These are phyloP conservation scores for Lysiphlebus fabarum DNA, from an alignment of 1,140 invertebrate genomes.

Conservation along the genomic window DNA sequence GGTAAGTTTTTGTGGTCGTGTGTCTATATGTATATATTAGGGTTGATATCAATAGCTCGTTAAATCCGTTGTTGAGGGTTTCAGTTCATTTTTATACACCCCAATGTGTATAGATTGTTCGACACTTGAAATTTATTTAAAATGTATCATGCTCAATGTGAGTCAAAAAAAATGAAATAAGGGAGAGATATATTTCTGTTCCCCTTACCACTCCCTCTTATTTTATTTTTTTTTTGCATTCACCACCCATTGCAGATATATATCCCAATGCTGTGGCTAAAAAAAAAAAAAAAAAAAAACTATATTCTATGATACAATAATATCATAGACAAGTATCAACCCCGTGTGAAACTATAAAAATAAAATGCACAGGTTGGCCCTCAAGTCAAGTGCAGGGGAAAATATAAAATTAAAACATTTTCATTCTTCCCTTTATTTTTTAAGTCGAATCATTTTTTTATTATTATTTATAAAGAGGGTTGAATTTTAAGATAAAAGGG, in stretches of 20 bases:
- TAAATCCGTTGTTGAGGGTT: constrained; percentile 37
- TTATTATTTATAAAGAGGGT: not conserved
- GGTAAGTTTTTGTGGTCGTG: constrained; percentile 13
- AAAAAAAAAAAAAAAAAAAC: constrained; percentile 11
- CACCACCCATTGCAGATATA: not conserved
- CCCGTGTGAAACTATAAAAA: constrained; percentile 44
- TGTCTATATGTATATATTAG: constrained; percentile 28
- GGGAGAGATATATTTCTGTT: constrained; percentile 15
- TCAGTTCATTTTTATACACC: not conserved
- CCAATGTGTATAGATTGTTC: constrained; percentile 2
- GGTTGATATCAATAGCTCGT: constrained; percentile 50
- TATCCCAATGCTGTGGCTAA: constrained; percentile 4
- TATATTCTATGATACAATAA: not conserved
- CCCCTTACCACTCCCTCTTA: constrained; percentile 7
- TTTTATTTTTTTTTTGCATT: not conserved
- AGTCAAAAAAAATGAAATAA: not conserved
- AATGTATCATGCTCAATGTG: constrained; percentile 28
- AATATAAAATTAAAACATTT: constrained; percentile 31
- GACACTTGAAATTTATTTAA: constrained; percentile 50
- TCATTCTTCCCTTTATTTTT: too few relatives aligned
- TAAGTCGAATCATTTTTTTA: not conserved
- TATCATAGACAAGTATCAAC: not conserved
- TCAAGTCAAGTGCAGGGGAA: constrained; percentile 39
- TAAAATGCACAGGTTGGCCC: constrained; percentile 43
- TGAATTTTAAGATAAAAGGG: not conserved